Percentiles rank a stretch among this genome's conserved stretches.
Conservation (phyloP, 1,140 invertebrate genomes). For the Teleopsis dalmanni region DNA sequence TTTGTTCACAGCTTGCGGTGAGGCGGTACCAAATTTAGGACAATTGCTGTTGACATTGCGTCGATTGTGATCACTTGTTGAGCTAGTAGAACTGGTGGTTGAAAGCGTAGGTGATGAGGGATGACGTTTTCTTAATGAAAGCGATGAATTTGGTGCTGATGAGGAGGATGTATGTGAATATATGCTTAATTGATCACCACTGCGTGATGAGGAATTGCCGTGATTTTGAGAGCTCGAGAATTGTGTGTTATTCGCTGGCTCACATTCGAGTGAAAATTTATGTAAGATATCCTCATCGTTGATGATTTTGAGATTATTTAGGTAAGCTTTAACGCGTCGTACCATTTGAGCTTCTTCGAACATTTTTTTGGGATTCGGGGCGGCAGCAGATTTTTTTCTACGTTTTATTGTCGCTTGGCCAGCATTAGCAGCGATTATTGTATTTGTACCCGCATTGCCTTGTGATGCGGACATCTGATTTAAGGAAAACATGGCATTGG, state of each 20-base stretch:
- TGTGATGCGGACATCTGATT: slow-evolving; percentile 74
- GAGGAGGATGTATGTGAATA: slow-evolving; percentile 33
- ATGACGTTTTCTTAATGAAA: slow-evolving; percentile 56
- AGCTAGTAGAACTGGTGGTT: slow-evolving; percentile 82
- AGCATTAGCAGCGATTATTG: slow-evolving; percentile 40
- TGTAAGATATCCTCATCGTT: slow-evolving; percentile 87
- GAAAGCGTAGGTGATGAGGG: slow-evolving; percentile 62
- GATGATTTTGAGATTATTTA: slow-evolving; percentile 78
- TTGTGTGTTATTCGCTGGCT: slow-evolving; percentile 55
- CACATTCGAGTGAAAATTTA: slow-evolving; percentile 82
- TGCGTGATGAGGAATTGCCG: slow-evolving; percentile 22
- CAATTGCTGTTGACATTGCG: slow-evolving; percentile 69
- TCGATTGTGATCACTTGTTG: slow-evolving; percentile 83
- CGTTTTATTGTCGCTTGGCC: slow-evolving; percentile 80
- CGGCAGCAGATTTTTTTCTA: slow-evolving; percentile 82
- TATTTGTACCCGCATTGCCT: slow-evolving; percentile 25
- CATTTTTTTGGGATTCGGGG: slow-evolving; percentile 95
- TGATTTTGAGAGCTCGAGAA: slow-evolving; percentile 48
- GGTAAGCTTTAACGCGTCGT: slow-evolving; percentile 88
- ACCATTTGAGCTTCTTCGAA: slow-evolving; percentile 99
- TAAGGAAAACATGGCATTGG: slow-evolving; percentile 78
- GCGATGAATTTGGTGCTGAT: slow-evolving; percentile 37
- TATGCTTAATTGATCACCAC: slow-evolving; percentile 36
- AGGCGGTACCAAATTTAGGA: slow-evolving; percentile 80
- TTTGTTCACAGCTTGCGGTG: slow-evolving; percentile 90